Base-by-base conservation (phyloP, 2,113 vertebrate species). In the Anarhynchus alexandrinus region DNA sequence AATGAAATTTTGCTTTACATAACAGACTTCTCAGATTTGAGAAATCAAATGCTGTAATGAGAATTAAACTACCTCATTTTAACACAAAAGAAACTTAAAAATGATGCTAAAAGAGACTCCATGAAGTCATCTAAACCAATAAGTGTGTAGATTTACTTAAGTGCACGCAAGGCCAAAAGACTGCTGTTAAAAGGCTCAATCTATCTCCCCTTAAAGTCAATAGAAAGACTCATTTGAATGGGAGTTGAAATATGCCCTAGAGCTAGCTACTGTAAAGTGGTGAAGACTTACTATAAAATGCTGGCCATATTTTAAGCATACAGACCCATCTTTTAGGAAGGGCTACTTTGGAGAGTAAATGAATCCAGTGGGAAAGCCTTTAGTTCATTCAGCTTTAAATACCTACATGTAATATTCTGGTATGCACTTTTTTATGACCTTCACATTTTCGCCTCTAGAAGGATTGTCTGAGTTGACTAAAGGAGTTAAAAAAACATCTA, bases 381-480 rank as follows among this genome's bases (percentile, higher is more conserved):
- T 43, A 36, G 49, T 51, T 94, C 61, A 29, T 79, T 92, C 61
- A 74, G 45, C 45, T 86, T 57, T 61, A 26, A 83, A 90, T 69
- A 82, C 38, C 66, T 92, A 40, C 61, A 34, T 61, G 51, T 38
- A 82, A 59, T 54, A 72, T 61, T 79, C 70, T 86, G 89, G 77
- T 80, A 94, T 74, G 82, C 18, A 23, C 57, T 86, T 74, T 92
- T 94, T 93, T 86, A 90, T 55, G 77, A 74, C 51, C 62, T 74
- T 76, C 61, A 29, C 66, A 80, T 96, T 90, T 96, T 96, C 76
- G 72, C 57, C 45, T 70, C 57, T 79, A 83, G 71, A 83, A 94
- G 54, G 71, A 83, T 47, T 83, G 77, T 92, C 72, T 76, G 82
- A 92, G 51, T 70, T 86, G 61, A 80, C 82, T 76, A 61, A 80